phyloP scores from a whole-genome alignment of 2,797 vertebrate species.

The Oryzias sinensis region DNA sequence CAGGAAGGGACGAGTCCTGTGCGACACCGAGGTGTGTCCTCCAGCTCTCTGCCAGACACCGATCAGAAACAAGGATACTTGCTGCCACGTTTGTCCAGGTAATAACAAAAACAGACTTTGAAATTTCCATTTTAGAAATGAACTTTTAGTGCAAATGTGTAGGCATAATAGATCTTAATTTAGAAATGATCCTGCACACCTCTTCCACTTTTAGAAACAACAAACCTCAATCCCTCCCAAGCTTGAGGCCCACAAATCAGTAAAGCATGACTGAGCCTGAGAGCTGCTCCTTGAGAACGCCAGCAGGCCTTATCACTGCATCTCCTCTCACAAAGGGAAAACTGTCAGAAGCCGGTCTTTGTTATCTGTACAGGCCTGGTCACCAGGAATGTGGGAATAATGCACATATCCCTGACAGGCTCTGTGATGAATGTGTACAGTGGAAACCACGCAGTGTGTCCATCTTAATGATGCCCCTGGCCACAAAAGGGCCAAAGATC shows the following conservation, averaged over 20 bases:
- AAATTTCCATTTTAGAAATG: constrained; percentile 31
- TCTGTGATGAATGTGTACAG: constrained; percentile 56
- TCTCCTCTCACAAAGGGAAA: constrained; percentile 65
- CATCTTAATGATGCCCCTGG: constrained; percentile 26
- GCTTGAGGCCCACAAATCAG: constrained; percentile 66
- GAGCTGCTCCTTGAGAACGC: constrained; percentile 66
- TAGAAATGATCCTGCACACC: constrained; percentile 46
- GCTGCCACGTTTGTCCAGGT: constrained; percentile 81
- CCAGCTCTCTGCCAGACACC: constrained; percentile 79
- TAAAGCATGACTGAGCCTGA: constrained; percentile 67
- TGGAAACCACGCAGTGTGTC: constrained; percentile 18
- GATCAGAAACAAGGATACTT: constrained; percentile 74
- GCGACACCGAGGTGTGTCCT: constrained; percentile 81
- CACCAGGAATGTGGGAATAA: constrained; percentile 76
- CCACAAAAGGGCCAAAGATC: constrained; percentile 39
- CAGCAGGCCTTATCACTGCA: constrained; percentile 59
- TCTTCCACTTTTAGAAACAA: constrained; percentile 49
- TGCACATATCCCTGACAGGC: constrained; percentile 61
- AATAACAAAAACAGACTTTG: constrained; percentile 29
- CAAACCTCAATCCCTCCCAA: constrained; percentile 44
- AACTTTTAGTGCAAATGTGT: constrained; percentile 12
- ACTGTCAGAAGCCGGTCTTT: constrained; percentile 68
- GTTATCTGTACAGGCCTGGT: constrained; percentile 68
- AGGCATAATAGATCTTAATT: constrained; percentile 48
- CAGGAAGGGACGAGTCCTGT: constrained; percentile 80